Conservation (phyloP, 1,140 invertebrate species). For the Drosophila sp. region DNA sequence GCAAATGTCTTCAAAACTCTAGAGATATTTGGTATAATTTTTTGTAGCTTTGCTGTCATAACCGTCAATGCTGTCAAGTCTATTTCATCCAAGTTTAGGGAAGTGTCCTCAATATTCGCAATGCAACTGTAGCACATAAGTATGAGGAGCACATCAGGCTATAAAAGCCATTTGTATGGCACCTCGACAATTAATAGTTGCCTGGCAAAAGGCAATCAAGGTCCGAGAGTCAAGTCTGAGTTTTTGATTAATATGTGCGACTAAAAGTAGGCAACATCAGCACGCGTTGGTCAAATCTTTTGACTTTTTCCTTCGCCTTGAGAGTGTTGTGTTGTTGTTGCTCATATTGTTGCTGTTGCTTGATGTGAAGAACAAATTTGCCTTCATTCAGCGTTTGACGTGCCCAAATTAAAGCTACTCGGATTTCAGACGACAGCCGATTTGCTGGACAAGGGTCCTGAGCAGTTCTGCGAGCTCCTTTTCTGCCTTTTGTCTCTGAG, state of each 20-base stretch:
- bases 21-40: neutral
- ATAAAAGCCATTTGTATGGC: conserved; percentile 21
- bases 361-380: conserved; percentile 67
- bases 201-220: conserved; percentile 32
- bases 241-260: conserved; percentile 63
- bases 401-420: conserved; percentile 75
- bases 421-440: conserved; percentile 47
- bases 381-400: conserved; percentile 75
- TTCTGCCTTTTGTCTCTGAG: conserved; percentile 71
- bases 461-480: conserved; percentile 26
- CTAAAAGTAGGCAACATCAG: conserved; percentile 43
- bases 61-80: neutral
- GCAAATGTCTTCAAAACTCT: no score
- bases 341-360: conserved; percentile 1
- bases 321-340: conserved; percentile 3
- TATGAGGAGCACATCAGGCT: neutral
- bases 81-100: neutral
- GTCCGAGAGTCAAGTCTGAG: conserved; percentile 29
- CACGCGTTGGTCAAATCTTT: conserved; percentile 37
- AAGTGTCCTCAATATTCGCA: neutral
- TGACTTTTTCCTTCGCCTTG: conserved; percentile 25
- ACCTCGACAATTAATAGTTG: conserved; percentile 41
- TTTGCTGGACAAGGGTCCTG: conserved; percentile 40
- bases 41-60: neutral
- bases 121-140: conserved; percentile 11